Conservation (phyloP, 2,888 invertebrate species). For the Geotrupes spiniger region DNA sequence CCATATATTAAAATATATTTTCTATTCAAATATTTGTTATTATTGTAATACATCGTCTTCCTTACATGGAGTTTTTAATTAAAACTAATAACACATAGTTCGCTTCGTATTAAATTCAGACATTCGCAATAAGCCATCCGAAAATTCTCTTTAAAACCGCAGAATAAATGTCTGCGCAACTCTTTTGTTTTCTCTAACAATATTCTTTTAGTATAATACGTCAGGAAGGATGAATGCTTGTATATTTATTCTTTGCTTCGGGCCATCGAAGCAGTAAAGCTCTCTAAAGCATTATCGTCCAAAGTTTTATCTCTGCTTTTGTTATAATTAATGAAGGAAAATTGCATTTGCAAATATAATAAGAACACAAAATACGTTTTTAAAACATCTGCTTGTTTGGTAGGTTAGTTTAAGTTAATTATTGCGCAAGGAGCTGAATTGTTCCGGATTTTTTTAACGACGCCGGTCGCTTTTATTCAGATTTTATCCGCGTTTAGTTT, state of each 20-base stretch:
- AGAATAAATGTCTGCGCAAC: conserved; percentile 21
- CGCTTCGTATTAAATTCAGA: conserved; percentile 24
- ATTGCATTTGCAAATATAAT: conserved; percentile 26
- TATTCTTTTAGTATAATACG: conserved; percentile 15
- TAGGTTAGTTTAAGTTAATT: conserved; percentile 19
- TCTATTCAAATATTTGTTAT: too few relatives aligned
- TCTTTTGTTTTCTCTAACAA: conserved; percentile 4
- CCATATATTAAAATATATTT: too few relatives aligned
- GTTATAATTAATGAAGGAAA: conserved; percentile 32
- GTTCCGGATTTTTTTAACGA: too few relatives aligned
- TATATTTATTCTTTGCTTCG: conserved; percentile 28
- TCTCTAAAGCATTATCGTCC: conserved; percentile 16
- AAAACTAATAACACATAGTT: background rate
- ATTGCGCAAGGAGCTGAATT: conserved; percentile 11
- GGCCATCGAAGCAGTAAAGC: conserved; percentile 27
- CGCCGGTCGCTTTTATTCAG: too few relatives aligned
- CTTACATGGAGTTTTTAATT: too few relatives aligned
- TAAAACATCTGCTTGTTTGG: conserved; percentile 12
- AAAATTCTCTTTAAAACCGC: conserved; percentile 27
- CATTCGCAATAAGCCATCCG: conserved; percentile 24
- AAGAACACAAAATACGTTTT: conserved; percentile 6
- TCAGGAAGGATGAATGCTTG: conserved; percentile 27
- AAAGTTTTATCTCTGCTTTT: conserved; percentile 27
- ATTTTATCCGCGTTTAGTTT: too few relatives aligned
- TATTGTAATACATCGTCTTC: too few relatives aligned